These are phyloP conservation scores for Aphodius granarius DNA, from an alignment of 2,888 invertebrate species.

Conservation along the genomic window DNA sequence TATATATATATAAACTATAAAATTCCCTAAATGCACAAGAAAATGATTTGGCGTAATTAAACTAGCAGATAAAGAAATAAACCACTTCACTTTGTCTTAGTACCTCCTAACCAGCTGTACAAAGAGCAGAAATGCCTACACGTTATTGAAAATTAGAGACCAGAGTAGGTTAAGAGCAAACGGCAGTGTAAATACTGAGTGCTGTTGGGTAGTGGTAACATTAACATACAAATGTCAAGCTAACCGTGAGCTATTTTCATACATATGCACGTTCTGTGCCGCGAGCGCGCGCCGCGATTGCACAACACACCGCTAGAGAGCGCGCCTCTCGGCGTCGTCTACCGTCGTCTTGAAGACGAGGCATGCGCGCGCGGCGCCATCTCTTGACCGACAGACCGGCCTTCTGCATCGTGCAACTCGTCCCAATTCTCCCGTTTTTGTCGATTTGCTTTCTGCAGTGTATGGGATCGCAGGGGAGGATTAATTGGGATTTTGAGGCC, in stretches of 20 bases:
- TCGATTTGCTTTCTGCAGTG: not conserved
- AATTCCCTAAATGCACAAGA: too few species aligned
- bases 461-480: not conserved
- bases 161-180: slow-evolving; percentile 21
- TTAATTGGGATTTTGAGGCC: too few species aligned
- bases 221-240: slow-evolving; percentile 52
- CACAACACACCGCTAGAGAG: slow-evolving; percentile 56
- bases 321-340: slow-evolving; percentile 40
- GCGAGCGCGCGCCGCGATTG: slow-evolving; percentile 58
- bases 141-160: not conserved
- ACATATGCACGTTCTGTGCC: not conserved
- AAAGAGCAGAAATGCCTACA: too few species aligned
- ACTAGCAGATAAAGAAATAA: too few species aligned
- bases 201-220: slow-evolving; percentile 35
- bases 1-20: too few species aligned
- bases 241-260: slow-evolving; percentile 49
- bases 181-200: slow-evolving; percentile 42
- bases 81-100: too few species aligned
- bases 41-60: too few species aligned
- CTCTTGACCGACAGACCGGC: not conserved
- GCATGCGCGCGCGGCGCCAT: not conserved
- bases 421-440: slow-evolving; percentile 6
- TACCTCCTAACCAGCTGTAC: too few species aligned
- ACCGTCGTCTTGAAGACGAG: not conserved
- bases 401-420: not conserved